phyloP scores from a whole-genome alignment of 2,113 vertebrate species.

The Neofelis nebulosa region DNA sequence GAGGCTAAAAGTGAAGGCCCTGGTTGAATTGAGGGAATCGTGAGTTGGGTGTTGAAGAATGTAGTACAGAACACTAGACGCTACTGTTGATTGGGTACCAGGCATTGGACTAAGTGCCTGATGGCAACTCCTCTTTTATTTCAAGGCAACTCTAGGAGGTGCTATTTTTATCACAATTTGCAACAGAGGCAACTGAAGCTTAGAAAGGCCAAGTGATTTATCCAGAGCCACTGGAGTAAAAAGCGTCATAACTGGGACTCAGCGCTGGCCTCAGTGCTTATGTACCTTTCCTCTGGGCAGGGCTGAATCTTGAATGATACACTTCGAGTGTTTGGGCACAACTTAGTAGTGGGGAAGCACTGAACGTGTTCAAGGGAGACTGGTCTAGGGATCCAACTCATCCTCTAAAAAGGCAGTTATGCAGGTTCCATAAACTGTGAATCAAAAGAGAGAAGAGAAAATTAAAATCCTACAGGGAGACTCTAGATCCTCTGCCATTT shows the following conservation, averaged over 20 bases:
- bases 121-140: not conserved
- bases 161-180: not conserved
- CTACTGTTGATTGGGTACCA: not conserved
- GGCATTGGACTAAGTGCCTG: not conserved
- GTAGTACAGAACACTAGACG: not conserved
- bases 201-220: not conserved
- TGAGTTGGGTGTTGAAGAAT: not conserved
- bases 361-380: not conserved
- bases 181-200: not conserved
- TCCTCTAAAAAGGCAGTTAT: not conserved
- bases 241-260: not conserved
- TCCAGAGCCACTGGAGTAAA: not conserved
- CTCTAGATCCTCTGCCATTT: not conserved
- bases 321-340: not conserved
- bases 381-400: not conserved
- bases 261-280: not conserved
- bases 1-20: not conserved
- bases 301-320: not conserved
- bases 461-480: not conserved
- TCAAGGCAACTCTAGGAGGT: not conserved
- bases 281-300: not conserved
- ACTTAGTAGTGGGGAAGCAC: not conserved
- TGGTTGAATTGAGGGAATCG: not conserved
- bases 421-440: not conserved
- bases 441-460: not conserved